Evolutionary conservation across 2,888 invertebrate species (phyloP).

Genomic region (Philhelius pedissequus): DNA sequence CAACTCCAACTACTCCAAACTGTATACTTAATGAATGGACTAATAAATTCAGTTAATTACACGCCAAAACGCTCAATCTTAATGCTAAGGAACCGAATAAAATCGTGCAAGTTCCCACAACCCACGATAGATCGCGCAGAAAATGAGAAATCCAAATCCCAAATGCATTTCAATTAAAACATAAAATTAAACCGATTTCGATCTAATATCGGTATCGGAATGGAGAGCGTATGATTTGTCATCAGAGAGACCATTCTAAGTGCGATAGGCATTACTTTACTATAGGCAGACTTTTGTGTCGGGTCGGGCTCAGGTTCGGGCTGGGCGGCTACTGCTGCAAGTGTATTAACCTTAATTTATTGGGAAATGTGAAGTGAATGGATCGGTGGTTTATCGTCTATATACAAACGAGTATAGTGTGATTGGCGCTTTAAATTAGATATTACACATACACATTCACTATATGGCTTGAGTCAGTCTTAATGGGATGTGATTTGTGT

Average conservation of each 20-base stretch:
- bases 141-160: constrained; percentile 19
- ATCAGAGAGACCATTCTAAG: constrained; percentile 33
- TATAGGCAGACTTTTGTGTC: not conserved
- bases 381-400: constrained; percentile 39
- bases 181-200: constrained; percentile 34
- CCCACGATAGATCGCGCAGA: not conserved
- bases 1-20: too few species aligned
- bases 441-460: constrained; percentile 12
- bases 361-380: constrained; percentile 55
- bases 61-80: not conserved
- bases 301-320: not conserved
- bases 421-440: constrained; percentile 31
- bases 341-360: constrained; percentile 48
- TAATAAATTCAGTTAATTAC: constrained; percentile 27
- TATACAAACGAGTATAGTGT: too few species aligned
- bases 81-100: not conserved
- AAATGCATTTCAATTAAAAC: constrained; percentile 56
- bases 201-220: constrained; percentile 32
- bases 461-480: not conserved
- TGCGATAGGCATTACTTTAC: not conserved
- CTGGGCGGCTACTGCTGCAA: not conserved
- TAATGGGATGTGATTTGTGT: not conserved
- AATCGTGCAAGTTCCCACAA: constrained; percentile 15
- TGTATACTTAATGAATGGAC: constrained; percentile 2
- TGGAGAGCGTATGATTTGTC: constrained; percentile 52